phyloP scores from a whole-genome alignment of 2,113 vertebrate genomes.

The Calidris pugnax region DNA sequence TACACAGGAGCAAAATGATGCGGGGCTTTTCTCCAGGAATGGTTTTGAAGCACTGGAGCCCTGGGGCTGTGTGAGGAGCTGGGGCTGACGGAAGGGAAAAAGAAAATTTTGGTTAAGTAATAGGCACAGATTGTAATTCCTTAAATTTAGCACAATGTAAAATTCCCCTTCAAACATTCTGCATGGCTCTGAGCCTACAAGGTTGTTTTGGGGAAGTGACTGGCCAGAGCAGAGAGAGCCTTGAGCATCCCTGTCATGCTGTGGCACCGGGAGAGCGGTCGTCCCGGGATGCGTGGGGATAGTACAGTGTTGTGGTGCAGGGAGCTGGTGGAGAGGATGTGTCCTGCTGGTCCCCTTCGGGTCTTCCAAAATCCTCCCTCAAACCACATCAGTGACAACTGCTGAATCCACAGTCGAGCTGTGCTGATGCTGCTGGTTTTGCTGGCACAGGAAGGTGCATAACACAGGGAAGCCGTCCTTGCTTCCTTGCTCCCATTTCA shows the following conservation, averaged over 20 bases:
- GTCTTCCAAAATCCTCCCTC: background rate
- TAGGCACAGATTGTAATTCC: background rate
- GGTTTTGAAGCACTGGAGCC: background rate
- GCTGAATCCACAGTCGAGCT: background rate
- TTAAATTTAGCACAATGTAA: background rate
- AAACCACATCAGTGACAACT: accelerated
- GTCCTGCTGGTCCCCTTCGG: background rate
- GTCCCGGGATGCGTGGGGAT: accelerated
- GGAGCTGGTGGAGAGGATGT: background rate
- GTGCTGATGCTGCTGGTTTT: background rate
- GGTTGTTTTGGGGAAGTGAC: background rate
- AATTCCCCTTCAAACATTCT: background rate
- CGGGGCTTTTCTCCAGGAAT: background rate
- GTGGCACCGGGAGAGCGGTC: accelerated
- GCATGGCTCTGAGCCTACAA: background rate
- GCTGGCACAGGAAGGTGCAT: background rate
- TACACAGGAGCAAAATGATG: background rate
- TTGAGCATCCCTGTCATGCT: background rate
- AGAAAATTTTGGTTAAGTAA: background rate
- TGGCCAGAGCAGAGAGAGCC: background rate
- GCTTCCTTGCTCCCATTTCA: background rate
- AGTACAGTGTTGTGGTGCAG: accelerated
- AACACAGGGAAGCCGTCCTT: background rate
- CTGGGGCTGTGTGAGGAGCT: background rate
- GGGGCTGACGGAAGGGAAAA: background rate